Conservation (phyloP, 2,888 invertebrate genomes). For the Elegia similella region DNA sequence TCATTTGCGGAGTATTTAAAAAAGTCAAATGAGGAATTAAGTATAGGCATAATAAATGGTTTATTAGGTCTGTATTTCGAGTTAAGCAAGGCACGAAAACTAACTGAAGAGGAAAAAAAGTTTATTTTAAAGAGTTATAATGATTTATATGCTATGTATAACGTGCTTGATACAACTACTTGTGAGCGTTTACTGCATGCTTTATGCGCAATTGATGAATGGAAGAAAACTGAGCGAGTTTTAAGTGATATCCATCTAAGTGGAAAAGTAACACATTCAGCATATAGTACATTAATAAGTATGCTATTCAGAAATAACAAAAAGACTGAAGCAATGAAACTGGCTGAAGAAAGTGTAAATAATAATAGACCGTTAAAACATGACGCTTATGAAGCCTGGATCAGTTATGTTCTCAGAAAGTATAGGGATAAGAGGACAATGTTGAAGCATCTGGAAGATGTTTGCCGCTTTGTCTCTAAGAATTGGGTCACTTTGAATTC, state of each 20-base stretch:
- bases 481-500: constrained; percentile 59
- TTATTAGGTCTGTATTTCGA: constrained; percentile 79
- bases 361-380: constrained; percentile 63
- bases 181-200: constrained; percentile 83
- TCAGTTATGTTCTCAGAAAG: constrained; percentile 67
- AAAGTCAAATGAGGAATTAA: constrained; percentile 66
- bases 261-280: constrained; percentile 60
- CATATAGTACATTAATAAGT: constrained; percentile 77
- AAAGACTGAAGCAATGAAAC: constrained; percentile 80
- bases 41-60: constrained; percentile 81
- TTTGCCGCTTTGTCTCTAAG: constrained; percentile 80
- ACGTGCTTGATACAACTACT: constrained; percentile 81
- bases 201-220: constrained; percentile 83
- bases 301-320: constrained; percentile 83
- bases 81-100: constrained; percentile 40
- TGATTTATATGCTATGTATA: constrained; percentile 72
- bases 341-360: constrained; percentile 80
- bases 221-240: constrained; percentile 83
- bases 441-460: constrained; percentile 72
- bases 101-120: constrained; percentile 70
- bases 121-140: constrained; percentile 79
- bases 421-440: constrained; percentile 55
- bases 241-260: constrained; percentile 81
- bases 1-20: constrained; percentile 82
- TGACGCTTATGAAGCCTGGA: constrained; percentile 76